These are phyloP conservation scores for Noctilio leporinus DNA, from an alignment of 2,113 vertebrate species.

Conservation along the genomic window DNA sequence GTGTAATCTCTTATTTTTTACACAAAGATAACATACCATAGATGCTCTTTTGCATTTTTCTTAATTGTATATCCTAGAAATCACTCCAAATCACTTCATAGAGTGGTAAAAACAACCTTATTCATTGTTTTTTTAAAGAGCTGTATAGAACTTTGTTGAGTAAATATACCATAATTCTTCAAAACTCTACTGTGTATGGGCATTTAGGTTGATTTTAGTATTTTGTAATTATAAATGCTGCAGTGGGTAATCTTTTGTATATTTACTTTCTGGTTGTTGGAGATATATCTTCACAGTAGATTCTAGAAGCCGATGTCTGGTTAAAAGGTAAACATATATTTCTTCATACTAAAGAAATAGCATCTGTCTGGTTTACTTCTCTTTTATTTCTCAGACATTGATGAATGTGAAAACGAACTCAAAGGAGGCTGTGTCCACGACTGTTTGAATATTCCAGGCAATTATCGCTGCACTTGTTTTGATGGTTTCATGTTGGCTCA, in stretches of 20 bases:
- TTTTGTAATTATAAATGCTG: background rate
- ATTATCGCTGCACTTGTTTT: constrained; percentile 96
- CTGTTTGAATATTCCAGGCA: constrained; percentile 96
- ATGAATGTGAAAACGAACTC: constrained; percentile 93
- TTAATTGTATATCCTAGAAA: background rate
- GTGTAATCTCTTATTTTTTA: background rate
- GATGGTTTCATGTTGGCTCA: constrained; percentile 96
- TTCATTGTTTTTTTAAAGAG: background rate
- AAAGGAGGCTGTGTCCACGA: constrained; percentile 98
- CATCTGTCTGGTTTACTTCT: constrained; percentile 70
- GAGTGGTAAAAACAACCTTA: too few species aligned
- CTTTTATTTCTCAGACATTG: constrained; percentile 86
- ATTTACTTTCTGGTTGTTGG: background rate
- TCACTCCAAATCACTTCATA: background rate
- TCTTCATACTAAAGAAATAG: constrained; percentile 43
- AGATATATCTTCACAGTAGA: background rate
- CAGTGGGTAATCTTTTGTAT: background rate
- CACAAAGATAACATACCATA: background rate
- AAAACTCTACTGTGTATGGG: background rate
- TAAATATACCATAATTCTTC: background rate
- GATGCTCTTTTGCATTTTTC: background rate
- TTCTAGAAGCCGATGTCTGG: background rate
- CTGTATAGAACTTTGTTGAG: background rate
- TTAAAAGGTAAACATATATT: background rate
- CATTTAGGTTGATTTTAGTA: background rate